Conservation (phyloP, 2,113 vertebrate species). For the Jaculus jaculus region DNA sequence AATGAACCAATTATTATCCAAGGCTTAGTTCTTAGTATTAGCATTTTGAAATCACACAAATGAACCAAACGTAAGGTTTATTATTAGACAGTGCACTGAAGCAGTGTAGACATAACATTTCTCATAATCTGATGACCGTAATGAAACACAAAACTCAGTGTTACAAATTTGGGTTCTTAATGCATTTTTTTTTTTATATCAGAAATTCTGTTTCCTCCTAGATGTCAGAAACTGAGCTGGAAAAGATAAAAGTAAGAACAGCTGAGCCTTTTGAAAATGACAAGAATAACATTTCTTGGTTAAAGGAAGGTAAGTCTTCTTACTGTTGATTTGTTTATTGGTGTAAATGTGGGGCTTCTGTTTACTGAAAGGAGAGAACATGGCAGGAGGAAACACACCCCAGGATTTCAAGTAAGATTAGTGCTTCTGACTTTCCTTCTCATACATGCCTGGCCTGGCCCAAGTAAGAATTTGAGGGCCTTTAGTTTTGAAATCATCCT, state of each 20-base stretch:
- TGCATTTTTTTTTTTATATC: constrained; percentile 74
- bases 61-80: constrained; percentile 35
- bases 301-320: constrained; percentile 85
- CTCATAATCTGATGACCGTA: constrained; percentile 53
- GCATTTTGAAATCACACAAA: constrained; percentile 73
- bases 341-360: constrained; percentile 35
- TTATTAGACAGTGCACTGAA: constrained; percentile 62
- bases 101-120: constrained; percentile 52
- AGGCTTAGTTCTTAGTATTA: constrained; percentile 74
- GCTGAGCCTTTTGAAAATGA: constrained; percentile 86
- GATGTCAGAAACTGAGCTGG: constrained; percentile 87
- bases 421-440: neutral
- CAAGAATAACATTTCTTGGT: constrained; percentile 86
- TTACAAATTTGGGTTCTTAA: constrained; percentile 71
- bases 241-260: constrained; percentile 85
- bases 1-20: constrained; percentile 49
- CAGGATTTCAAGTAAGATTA: neutral
- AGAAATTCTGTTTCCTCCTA: constrained; percentile 77
- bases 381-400: neutral
- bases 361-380: neutral
- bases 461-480: neutral
- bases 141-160: constrained; percentile 72
- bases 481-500: neutral
- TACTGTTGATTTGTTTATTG: neutral
- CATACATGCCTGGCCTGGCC: neutral